A percentile compares a stretch with the other conserved stretches of the same genome.
phyloP scores from a whole-genome alignment of 2,113 vertebrate genomes.

The Bathybates hornii region DNA sequence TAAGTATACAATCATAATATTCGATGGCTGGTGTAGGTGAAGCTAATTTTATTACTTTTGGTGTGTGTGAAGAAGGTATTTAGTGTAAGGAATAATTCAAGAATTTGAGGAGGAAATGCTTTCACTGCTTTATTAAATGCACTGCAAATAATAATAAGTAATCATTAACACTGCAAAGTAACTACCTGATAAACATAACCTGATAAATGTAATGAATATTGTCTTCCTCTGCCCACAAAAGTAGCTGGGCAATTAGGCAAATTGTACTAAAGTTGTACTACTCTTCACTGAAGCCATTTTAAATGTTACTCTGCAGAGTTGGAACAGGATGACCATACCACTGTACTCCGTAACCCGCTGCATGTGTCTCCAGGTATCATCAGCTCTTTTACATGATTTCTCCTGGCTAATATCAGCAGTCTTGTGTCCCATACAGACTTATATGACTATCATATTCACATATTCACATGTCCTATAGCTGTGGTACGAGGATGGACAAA shows the following conservation, averaged over 20 bases:
- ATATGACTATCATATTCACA: not conserved
- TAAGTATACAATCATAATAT: not conserved
- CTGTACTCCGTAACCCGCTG: slow-evolving; percentile 58
- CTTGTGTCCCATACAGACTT: not conserved
- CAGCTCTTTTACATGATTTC: not conserved
- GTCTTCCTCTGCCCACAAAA: not conserved
- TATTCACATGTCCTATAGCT: slow-evolving; percentile 21
- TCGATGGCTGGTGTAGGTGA: not conserved
- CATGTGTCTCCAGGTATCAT: slow-evolving; percentile 68
- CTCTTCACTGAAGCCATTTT: not conserved
- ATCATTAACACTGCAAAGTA: not conserved
- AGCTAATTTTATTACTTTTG: not conserved
- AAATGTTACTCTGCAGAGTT: slow-evolving; percentile 2
- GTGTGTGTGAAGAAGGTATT: not conserved
- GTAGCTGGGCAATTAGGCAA: not conserved
- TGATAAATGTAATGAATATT: not conserved
- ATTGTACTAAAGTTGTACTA: not conserved
- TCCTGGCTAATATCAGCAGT: not conserved
- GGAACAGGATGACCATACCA: slow-evolving; percentile 36
- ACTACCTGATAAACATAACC: not conserved
- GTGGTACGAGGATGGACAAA: slow-evolving; percentile 2
- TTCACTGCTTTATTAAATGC: not conserved
- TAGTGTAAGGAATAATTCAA: not conserved
- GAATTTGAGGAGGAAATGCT: not conserved
- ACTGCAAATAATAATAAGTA: not conserved